A percentile compares a stretch with the other conserved stretches of the same genome.
Conservation (phyloP, 2,113 vertebrate species). For the Pterocles orientalis region DNA sequence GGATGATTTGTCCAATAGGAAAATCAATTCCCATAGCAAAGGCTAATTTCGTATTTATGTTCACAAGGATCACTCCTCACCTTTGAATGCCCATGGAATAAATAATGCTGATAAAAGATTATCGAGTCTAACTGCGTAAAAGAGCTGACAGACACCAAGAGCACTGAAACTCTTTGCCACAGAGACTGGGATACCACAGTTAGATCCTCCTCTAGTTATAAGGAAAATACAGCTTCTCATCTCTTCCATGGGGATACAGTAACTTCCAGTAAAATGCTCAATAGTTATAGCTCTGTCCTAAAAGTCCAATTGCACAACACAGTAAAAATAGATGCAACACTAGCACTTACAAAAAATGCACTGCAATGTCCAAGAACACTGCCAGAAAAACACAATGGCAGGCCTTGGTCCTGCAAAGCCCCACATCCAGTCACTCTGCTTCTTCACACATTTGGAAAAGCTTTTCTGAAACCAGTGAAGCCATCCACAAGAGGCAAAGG, state of each 20-base stretch:
- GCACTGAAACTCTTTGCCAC: neutral
- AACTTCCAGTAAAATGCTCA: neutral
- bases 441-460: constrained; percentile 25
- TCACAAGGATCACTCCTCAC: neutral
- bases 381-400: constrained; percentile 28
- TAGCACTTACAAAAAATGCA: neutral
- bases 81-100: neutral
- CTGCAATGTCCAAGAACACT: neutral
- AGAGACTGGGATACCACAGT: neutral
- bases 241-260: neutral
- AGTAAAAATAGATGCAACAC: constrained; percentile 35
- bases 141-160: neutral
- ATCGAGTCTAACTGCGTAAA: neutral
- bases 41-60: neutral
- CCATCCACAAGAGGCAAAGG: neutral
- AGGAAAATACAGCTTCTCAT: neutral
- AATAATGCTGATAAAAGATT: neutral
- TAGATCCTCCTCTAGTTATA: neutral
- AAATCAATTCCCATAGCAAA: neutral
- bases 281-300: neutral
- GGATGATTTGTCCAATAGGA: neutral
- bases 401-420: constrained; percentile 33
- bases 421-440: neutral
- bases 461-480: neutral
- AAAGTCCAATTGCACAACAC: constrained; percentile 30